Conservation (phyloP, 2,797 vertebrate genomes). For the Melanotaenia boesemani region DNA sequence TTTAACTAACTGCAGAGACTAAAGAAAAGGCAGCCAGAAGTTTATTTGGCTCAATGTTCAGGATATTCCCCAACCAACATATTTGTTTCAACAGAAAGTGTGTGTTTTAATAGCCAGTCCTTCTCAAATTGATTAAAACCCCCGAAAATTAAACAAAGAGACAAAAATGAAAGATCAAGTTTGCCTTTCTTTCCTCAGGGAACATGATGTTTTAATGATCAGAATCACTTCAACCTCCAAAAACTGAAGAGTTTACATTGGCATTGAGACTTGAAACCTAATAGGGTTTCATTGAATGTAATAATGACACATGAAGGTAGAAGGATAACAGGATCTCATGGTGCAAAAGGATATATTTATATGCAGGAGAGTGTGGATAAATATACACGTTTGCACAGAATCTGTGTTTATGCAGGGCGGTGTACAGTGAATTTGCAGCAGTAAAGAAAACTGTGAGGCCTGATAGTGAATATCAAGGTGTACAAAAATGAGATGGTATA, state of each 20-base stretch:
- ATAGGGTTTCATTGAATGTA: slow-evolving; percentile 43
- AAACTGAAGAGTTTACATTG: slow-evolving; percentile 62
- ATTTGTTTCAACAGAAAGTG: slow-evolving; percentile 44
- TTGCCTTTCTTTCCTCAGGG: slow-evolving; percentile 46
- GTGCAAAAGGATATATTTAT: slow-evolving; percentile 37
- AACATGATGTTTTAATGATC: slow-evolving; percentile 59
- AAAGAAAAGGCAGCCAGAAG: slow-evolving; percentile 8
- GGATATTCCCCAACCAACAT: slow-evolving; percentile 29
- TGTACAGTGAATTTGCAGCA: slow-evolving; percentile 23
- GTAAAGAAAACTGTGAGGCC: slow-evolving; percentile 24
- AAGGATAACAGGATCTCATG: slow-evolving; percentile 47
- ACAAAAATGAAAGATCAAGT: slow-evolving; percentile 51
- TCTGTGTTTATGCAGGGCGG: slow-evolving; percentile 30
- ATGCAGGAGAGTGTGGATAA: slow-evolving; percentile 28
- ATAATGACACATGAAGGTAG: slow-evolving; percentile 37
- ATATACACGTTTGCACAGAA: slow-evolving; percentile 25
- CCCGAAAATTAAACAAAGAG: slow-evolving; percentile 55
- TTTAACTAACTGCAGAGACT: slow-evolving; percentile 16
- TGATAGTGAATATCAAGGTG: slow-evolving; percentile 11
- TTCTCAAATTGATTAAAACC: slow-evolving; percentile 48
- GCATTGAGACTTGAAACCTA: slow-evolving; percentile 49
- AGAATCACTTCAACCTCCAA: slow-evolving; percentile 50
- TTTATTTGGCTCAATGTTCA: slow-evolving; percentile 19
- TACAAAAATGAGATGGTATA: not conserved
- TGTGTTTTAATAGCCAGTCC: slow-evolving; percentile 49